Base-by-base conservation (phyloP, 2,888 invertebrate species). In the Petrolisthes manimaculis region DNA sequence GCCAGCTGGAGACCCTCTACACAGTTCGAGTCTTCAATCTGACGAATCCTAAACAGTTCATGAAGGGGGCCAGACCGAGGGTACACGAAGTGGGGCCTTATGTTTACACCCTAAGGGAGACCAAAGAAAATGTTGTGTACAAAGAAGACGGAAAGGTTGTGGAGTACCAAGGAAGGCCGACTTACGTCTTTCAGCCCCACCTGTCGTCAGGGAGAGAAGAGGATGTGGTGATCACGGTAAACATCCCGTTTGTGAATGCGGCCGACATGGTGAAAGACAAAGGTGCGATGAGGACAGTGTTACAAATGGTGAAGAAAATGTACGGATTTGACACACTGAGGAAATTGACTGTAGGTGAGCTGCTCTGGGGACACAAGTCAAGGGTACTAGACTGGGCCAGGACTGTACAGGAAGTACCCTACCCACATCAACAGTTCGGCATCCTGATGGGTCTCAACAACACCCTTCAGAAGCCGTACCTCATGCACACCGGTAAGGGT, bases 51-150 rank as follows among this genome's bases (percentile, higher is more conserved):
- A 89, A 91, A 0, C 93, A 93, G 77, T 92, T 93, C n/a, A 90
- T 92, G 93, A 94, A 95, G 0, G 92, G 93, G 1, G 95, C 95
- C 6, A 96, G 96, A 92, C 93, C 97, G 21, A 94, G 94, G 86
- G 94, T 97, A 2, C 93, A 96, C 91, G 95, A 97, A 94, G 95
- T 96, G 8, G 97, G 97, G 0, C 97, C 97, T 0, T 97, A 96
- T 92, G 96, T 97, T 0, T 98, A 98, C 93, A 71, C 54, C 12
- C 84, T 88, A 21, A 82, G 51, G 37, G 91, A 91, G 71, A 37
- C 97, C 93, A 97, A 97, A 93, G 96, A 97, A 56, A 97, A 97
- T 93, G 95, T 97, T 0, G 95, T 95, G 92, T 97, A 97, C 92
- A 96, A 97, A 92, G 96, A 97, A 92, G 86, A 85, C n/a, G 97